A percentile compares a stretch with the other conserved stretches of the same genome.
These are phyloP conservation scores for Rhinichthys klamathensis DNA, from an alignment of 2,113 vertebrate genomes.

Conservation along the genomic window DNA sequence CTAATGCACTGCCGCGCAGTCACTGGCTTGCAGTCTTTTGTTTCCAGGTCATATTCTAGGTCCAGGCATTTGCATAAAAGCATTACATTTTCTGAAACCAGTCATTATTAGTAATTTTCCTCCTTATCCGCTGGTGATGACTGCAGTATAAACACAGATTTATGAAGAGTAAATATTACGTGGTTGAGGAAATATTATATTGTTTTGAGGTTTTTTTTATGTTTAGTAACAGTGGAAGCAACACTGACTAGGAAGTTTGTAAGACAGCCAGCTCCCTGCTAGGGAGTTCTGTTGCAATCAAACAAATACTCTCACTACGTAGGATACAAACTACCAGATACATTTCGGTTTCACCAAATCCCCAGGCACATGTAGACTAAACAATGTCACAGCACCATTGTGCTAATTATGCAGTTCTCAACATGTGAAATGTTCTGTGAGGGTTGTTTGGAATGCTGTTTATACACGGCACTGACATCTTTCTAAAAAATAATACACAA, in stretches of 20 bases:
- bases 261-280: slow-evolving; percentile 32
- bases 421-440: slow-evolving; percentile 38
- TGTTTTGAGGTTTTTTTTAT: slow-evolving; percentile 70
- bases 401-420: slow-evolving; percentile 49
- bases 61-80: slow-evolving; percentile 95
- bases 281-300: slow-evolving; percentile 62
- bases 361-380: slow-evolving; percentile 44
- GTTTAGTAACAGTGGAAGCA: slow-evolving; percentile 66
- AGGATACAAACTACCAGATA: slow-evolving; percentile 66
- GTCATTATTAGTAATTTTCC: slow-evolving; percentile 92
- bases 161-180: slow-evolving; percentile 90
- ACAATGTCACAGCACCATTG: slow-evolving; percentile 49
- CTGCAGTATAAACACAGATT: slow-evolving; percentile 81
- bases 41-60: slow-evolving; percentile 96
- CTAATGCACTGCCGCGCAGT: slow-evolving; percentile 95
- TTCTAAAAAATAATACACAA: slow-evolving; percentile 9
- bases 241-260: slow-evolving; percentile 45
- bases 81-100: slow-evolving; percentile 89
- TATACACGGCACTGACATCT: not conserved
- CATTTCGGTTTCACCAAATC: slow-evolving; percentile 66
- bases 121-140: slow-evolving; percentile 87
- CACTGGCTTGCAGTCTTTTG: slow-evolving; percentile 91
- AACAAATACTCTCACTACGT: slow-evolving; percentile 58
- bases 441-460: slow-evolving; percentile 7
- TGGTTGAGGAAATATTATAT: slow-evolving; percentile 80